These are phyloP conservation scores for Drosophila murphyi DNA, from an alignment of 1,140 invertebrate species.

Conservation along the genomic window DNA sequence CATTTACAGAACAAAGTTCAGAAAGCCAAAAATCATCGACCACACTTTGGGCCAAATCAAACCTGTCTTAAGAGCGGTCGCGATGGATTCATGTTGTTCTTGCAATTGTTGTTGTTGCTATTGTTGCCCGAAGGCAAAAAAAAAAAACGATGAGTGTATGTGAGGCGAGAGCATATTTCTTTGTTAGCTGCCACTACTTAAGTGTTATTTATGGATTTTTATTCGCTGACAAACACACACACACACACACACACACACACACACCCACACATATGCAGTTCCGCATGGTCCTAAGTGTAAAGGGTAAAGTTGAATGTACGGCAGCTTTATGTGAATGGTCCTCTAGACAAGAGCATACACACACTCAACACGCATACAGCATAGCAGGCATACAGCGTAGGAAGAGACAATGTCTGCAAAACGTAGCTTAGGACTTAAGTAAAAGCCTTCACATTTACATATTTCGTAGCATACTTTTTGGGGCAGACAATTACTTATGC, in stretches of 20 bases:
- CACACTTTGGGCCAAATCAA: slow-evolving; percentile 36
- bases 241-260: slow-evolving; percentile 6
- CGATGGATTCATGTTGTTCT: slow-evolving; percentile 7
- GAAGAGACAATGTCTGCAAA: not conserved
- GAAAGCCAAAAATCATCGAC: slow-evolving; percentile 32
- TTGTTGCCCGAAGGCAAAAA: not conserved
- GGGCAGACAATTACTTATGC: slow-evolving; percentile 1
- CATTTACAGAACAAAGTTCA: slow-evolving; percentile 23
- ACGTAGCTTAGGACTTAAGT: slow-evolving; percentile 3
- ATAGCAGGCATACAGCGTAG: not conserved
- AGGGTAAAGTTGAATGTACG: slow-evolving; percentile 63
- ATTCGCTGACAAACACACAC: slow-evolving; percentile 28
- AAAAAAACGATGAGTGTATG: slow-evolving; percentile 1
- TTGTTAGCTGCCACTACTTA: slow-evolving; percentile 49
- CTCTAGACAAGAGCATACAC: slow-evolving; percentile 38
- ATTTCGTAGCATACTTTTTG: slow-evolving; percentile 37
- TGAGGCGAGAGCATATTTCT: slow-evolving; percentile 40
- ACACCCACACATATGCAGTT: slow-evolving; percentile 1
- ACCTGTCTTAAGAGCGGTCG: slow-evolving; percentile 28
- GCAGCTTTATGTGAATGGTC: slow-evolving; percentile 28
- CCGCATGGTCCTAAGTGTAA: slow-evolving; percentile 18
- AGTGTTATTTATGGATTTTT: slow-evolving; percentile 58
- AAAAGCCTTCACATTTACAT: slow-evolving; percentile 15
- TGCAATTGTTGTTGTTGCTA: not conserved
- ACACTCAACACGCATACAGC: slow-evolving; percentile 41